phyloP scores from a whole-genome alignment of 1,140 invertebrate species.

The Hycleus phaleratus region DNA sequence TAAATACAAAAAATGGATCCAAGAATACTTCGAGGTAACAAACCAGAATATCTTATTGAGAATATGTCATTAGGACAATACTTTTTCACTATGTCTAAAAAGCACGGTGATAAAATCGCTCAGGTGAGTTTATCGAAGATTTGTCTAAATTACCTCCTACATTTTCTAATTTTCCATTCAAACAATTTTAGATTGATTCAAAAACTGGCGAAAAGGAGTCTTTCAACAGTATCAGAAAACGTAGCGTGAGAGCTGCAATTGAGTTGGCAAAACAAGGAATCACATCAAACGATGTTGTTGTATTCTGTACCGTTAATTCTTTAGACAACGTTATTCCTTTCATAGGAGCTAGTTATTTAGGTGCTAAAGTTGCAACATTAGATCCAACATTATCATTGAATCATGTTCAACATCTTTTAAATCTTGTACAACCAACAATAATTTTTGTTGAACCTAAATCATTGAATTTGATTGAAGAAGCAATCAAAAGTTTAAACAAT shows the following conservation, averaged over 20 bases:
- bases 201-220: neutral
- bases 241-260: conserved; percentile 6
- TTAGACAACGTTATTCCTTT: conserved; percentile 9
- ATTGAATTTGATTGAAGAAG: conserved; percentile 17
- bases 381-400: conserved; percentile 22
- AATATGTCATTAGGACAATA: neutral
- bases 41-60: neutral
- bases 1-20: neutral
- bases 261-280: conserved; percentile 1
- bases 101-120: conserved; percentile 10
- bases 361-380: conserved; percentile 9
- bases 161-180: no score
- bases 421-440: conserved; percentile 24
- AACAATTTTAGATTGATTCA: neutral
- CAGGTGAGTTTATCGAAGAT: conserved; percentile 11
- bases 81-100: conserved; percentile 2
- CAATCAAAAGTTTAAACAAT: conserved; percentile 1
- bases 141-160: no score
- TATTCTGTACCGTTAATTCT: conserved; percentile 1
- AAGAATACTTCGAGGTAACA: neutral
- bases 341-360: neutral
- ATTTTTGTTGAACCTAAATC: conserved; percentile 26
- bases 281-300: conserved; percentile 8
- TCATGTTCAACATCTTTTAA: conserved; percentile 21
- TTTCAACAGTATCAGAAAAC: conserved; percentile 1